Evolutionary conservation across 2,888 invertebrate genomes (phyloP).

Genomic region (Sacculina carcini): DNA sequence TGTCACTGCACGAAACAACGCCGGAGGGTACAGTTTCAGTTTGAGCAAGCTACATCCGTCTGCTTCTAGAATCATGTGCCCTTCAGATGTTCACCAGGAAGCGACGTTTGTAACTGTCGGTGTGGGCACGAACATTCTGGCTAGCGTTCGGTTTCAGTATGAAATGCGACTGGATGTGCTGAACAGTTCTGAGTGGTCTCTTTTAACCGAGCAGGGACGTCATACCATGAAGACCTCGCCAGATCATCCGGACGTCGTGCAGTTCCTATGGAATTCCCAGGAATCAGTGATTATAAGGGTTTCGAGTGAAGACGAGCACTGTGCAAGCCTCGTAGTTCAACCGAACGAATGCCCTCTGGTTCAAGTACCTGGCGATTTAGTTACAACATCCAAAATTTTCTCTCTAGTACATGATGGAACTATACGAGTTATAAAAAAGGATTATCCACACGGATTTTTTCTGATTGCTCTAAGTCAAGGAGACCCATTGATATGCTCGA

Average conservation of each 20-base stretch:
- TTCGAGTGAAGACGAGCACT: not conserved
- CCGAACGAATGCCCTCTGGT: not conserved
- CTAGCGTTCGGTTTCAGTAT: not conserved
- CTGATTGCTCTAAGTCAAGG: too few relatives aligned
- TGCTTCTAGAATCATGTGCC: not conserved
- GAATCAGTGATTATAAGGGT: not conserved
- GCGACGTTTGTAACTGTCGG: not conserved
- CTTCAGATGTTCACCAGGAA: not conserved
- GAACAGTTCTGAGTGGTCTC: not conserved
- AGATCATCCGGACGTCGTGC: not conserved
- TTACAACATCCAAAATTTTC: too few relatives aligned
- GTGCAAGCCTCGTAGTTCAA: not conserved
- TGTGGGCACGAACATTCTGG: not conserved
- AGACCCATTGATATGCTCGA: too few relatives aligned
- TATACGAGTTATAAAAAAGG: too few relatives aligned
- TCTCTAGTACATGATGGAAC: too few relatives aligned
- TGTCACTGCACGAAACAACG: not conserved
- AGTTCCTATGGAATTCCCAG: not conserved
- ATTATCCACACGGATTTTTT: too few relatives aligned
- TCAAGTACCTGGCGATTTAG: too few relatives aligned
- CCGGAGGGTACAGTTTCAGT: not conserved
- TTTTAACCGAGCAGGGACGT: not conserved
- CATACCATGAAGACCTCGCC: not conserved
- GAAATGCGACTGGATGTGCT: not conserved
- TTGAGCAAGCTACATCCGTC: not conserved